phyloP scores from a whole-genome alignment of 2,113 vertebrate genomes.

The Atherinomorus stipes region DNA sequence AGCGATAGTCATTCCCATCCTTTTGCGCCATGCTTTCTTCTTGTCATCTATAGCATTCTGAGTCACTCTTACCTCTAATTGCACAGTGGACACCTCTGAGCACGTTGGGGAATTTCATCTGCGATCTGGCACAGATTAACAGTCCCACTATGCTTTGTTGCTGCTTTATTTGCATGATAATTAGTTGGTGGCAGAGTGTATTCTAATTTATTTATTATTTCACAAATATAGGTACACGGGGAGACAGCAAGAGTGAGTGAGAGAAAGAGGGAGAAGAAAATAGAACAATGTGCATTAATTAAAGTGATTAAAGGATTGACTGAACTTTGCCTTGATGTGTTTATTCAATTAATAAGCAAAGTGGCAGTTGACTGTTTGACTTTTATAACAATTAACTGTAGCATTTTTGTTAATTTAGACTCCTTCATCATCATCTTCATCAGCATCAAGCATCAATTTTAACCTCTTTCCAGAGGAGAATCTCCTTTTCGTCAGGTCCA shows the following conservation, averaged over 20 bases:
- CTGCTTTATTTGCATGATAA: conserved; percentile 88
- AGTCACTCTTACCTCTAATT: conserved; percentile 84
- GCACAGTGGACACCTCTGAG: conserved; percentile 83
- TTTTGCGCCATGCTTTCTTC: conserved; percentile 75
- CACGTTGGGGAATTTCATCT: conserved; percentile 86
- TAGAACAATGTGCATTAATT: conserved; percentile 85
- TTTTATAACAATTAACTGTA: conserved; percentile 76
- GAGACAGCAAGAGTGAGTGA: conserved; percentile 58
- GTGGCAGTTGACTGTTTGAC: conserved; percentile 82
- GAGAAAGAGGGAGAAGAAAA: conserved; percentile 60
- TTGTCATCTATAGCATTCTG: conserved; percentile 42
- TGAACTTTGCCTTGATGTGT: conserved; percentile 87
- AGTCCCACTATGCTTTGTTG: conserved; percentile 78
- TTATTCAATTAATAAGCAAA: conserved; percentile 90
- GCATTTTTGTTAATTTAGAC: conserved; percentile 68
- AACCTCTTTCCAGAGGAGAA: conserved; percentile 12
- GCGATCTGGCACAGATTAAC: conserved; percentile 82
- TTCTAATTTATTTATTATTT: conserved; percentile 85
- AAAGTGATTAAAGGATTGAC: conserved; percentile 84
- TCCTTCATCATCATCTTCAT: conserved; percentile 60
- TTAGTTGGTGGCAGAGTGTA: conserved; percentile 83
- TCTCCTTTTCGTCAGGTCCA: not conserved
- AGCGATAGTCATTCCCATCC: conserved; percentile 83
- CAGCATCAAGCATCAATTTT: conserved; percentile 51
- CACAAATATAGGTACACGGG: conserved; percentile 73